Base-by-base conservation (phyloP, 1,140 invertebrate species). In the Drosophila kikkawai region DNA sequence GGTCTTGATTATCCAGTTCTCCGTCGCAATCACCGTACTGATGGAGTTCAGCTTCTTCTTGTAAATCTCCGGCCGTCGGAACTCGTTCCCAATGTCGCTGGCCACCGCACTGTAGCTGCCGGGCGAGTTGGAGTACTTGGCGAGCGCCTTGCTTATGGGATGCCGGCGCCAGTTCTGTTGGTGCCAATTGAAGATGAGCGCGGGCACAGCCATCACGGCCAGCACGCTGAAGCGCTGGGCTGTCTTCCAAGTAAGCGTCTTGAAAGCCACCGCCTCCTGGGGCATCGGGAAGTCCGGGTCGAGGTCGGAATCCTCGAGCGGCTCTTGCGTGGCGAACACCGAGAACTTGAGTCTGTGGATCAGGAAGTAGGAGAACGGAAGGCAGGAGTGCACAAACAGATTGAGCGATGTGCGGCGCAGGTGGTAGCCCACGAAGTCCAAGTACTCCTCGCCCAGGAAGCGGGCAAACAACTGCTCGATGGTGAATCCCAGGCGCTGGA, bases 1-100 rank as follows among this genome's bases (percentile, higher is more conserved):
- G 3, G 97, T 95, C 93, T 97, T 97, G 29, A 98, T 95, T n/a
- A 98, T 95, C 97, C 97, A 98, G 78, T 96, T 97, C 82, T 97
- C 95, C 1, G 97, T 98, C 7, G 96, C 96, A 75, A 98, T 94
- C 37, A 97, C 93, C 82, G 95, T 95, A 55, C 94, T 95, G 29
- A 97, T 94, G 5, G 95, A 94, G 91, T 95, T 96, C 51, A 95
- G 94, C 55, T 95, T 94, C 66, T 97, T 95, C 22, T 94, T 95
- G 66, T 92, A 92, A 15, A 92, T 76, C 6, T 84, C 85, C 34
- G 71, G 81, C 1, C 91, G 79, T 4, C 96, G 94, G 92, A 96
- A 98, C 93, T 98, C 97, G 53, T 93, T 94, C 92, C 97, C 96
- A 53, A 98, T 96, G 75, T 95, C 94, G 29, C 94, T 93, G 48